phyloP scores from a whole-genome alignment of 2,797 vertebrate genomes.

The Podargus strigoides region DNA sequence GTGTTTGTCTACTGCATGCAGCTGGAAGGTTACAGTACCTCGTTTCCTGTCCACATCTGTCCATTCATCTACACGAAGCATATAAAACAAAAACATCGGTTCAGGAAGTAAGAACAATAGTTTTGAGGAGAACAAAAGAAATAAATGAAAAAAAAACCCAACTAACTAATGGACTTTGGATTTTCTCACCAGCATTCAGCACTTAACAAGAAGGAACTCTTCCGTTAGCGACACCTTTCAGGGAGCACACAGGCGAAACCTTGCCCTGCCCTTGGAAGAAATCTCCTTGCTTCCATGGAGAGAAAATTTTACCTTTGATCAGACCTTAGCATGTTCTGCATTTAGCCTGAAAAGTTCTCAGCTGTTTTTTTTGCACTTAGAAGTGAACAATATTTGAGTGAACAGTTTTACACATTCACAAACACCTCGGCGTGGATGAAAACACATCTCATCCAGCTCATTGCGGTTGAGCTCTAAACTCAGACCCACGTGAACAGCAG shows the following conservation, averaged over 20 bases:
- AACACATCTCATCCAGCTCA: too few species aligned
- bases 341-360: not conserved
- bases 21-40: conserved; percentile 82
- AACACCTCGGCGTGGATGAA: not conserved
- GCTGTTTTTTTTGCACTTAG: not conserved
- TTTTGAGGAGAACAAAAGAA: conserved; percentile 53
- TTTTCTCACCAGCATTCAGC: not conserved
- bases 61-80: conserved; percentile 89
- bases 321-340: not conserved
- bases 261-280: not conserved
- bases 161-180: not conserved
- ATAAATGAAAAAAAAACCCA: not conserved
- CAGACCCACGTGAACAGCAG: too few species aligned
- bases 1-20: conserved; percentile 67
- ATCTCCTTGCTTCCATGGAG: not conserved
- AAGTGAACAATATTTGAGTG: not conserved
- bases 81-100: conserved; percentile 77
- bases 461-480: too few species aligned
- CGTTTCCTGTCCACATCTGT: conserved; percentile 94
- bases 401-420: not conserved
- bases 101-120: conserved; percentile 68
- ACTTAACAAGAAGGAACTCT: not conserved
- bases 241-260: not conserved
- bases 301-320: not conserved
- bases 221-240: not conserved